Base-by-base conservation (phyloP, 2,113 vertebrate species). In the Menura novaehollandiae region DNA sequence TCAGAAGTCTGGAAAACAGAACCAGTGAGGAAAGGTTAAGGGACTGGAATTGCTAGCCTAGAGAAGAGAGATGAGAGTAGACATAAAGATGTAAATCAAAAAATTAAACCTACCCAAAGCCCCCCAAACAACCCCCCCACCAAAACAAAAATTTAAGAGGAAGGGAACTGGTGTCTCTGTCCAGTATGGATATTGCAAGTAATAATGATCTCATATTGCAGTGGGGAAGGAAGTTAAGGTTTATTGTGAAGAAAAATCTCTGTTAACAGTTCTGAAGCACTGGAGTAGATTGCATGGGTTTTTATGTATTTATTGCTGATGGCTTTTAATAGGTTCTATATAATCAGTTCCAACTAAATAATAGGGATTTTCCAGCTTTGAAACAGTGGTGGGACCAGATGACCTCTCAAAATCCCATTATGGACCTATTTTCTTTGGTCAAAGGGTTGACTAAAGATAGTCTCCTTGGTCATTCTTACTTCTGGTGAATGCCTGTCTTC, bases 41-140 rank as follows among this genome's bases (percentile, higher is more conserved):
- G 52, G 64, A 21, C 1, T 35, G 33, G 10, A 47, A 27, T 73
- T 88, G 9, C 41, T 80, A 56, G 10, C 32, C 9, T 86, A 43
- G 64, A 68, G 55, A 79, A 46, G 30, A 69, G 37, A 16, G 15
- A 16, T 64, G 19, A 68, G 27, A 76, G 17, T 60, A 59, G 41
- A 22, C 15, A 8, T 44, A 80, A 63, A 10, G 49, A 27, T 28
- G 13, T 71, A 77, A 71, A 44, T 39, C 2, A 17, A 62, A 72
- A 55, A 72, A 41, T 3, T 10, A 32, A 84, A 18, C 5, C 58
- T 66, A 55, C 41, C 3, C 0, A 5, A 51, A 55, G 56, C 15
- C 13, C 4, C 8, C 37, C 21, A 19, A 66, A 59, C 18, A 58
- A 5, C 7, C 4, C 4, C 9, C 3, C 5, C 2, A 17, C 2